A percentile compares a stretch with the other conserved stretches of the same genome.
Evolutionary conservation across 2,113 vertebrate genomes (phyloP).

Genomic region (Gallinago media): DNA sequence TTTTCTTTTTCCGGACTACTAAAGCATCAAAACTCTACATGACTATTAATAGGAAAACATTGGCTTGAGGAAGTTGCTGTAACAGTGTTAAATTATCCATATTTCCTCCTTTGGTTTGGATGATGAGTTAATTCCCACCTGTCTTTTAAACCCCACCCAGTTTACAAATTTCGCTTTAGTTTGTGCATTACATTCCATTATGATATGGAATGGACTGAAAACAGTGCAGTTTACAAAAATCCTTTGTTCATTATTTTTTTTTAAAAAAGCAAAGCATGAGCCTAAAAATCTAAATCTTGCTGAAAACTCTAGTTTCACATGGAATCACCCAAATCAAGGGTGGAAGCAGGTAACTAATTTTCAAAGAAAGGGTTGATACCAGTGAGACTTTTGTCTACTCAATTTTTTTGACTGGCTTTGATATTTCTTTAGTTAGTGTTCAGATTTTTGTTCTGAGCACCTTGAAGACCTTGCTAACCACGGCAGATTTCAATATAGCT

Average conservation of each 20-base stretch:
- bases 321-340: background rate
- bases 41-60: background rate
- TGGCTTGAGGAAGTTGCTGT: background rate
- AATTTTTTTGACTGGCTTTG: background rate
- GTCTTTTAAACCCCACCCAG: background rate
- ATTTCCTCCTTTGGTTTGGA: background rate
- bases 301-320: background rate
- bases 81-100: background rate
- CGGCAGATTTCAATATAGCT: background rate
- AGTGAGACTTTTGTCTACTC: background rate
- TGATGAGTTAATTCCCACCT: background rate
- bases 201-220: background rate
- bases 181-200: background rate
- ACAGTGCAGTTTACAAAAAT: background rate
- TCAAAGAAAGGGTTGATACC: background rate
- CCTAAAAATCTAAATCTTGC: background rate
- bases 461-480: background rate
- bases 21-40: background rate
- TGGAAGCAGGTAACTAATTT: background rate
- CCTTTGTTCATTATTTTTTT: fast-evolving
- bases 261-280: background rate
- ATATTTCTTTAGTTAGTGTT: background rate
- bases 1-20: background rate
- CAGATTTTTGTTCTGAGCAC: background rate
- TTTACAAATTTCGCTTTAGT: background rate